A percentile compares a stretch with the other conserved stretches of the same genome.
phyloP scores from a whole-genome alignment of 2,888 invertebrate species.

The Nephrocerus scutellatus region DNA sequence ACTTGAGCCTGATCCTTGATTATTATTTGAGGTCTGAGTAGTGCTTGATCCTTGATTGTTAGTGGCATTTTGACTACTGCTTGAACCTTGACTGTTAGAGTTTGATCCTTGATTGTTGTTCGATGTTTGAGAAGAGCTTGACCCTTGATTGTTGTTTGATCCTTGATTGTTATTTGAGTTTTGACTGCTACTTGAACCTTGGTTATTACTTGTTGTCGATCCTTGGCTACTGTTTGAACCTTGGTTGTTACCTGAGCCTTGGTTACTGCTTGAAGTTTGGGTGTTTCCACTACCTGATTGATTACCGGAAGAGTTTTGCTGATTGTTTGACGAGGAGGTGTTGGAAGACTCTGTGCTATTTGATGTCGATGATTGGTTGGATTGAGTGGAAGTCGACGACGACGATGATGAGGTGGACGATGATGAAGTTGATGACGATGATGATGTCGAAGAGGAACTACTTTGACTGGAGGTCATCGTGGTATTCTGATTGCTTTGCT shows the following conservation, averaged over 20 bases:
- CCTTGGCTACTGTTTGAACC: slow-evolving; percentile 13
- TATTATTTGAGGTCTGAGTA: slow-evolving; percentile 8
- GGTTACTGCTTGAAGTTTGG: slow-evolving; percentile 9
- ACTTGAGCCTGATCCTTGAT: slow-evolving; percentile 1
- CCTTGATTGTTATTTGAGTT: slow-evolving; percentile 18
- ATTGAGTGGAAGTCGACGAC: slow-evolving; percentile 17
- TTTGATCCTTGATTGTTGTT: slow-evolving; percentile 8
- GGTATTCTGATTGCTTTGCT: slow-evolving; percentile 29
- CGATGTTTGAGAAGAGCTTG: slow-evolving; percentile 11
- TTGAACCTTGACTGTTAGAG: slow-evolving; percentile 16
- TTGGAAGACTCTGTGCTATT: slow-evolving; percentile 21
- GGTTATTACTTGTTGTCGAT: slow-evolving; percentile 12
- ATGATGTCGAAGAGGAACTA: slow-evolving; percentile 28
- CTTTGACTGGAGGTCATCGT: slow-evolving; percentile 33
- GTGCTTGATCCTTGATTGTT: slow-evolving; percentile 4
- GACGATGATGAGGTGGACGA: slow-evolving; percentile 22
- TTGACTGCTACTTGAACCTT: slow-evolving; percentile 20
- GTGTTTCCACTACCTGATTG: slow-evolving; percentile 4
- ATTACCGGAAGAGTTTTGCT: slow-evolving; percentile 19
- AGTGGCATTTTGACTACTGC: slow-evolving; percentile 3
- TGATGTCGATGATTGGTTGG: slow-evolving; percentile 1
- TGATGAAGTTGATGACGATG: slow-evolving; percentile 23
- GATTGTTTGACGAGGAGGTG: slow-evolving; percentile 11
- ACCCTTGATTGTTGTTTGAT: slow-evolving; percentile 4
- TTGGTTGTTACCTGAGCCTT: slow-evolving; percentile 11